A percentile compares a stretch with the other conserved stretches of the same genome.
Evolutionary conservation across 2,113 vertebrate species (phyloP).

Genomic region (Semicossyphus pulcher): DNA sequence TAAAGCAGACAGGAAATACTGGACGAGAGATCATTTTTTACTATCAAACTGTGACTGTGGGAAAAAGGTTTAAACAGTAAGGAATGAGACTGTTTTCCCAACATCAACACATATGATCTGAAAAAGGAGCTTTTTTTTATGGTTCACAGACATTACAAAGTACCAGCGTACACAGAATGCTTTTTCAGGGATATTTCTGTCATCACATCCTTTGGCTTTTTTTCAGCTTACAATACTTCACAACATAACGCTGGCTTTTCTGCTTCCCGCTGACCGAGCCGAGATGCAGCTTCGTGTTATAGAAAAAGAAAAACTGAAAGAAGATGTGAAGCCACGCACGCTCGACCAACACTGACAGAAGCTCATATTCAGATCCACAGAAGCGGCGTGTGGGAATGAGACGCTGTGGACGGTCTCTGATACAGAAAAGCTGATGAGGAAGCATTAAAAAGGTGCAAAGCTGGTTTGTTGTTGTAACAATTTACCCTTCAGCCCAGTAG

Average conservation of each 20-base stretch:
- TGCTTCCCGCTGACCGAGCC: background rate
- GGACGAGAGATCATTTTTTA: slow-evolving; percentile 20
- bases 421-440: slow-evolving; percentile 12
- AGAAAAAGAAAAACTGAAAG: slow-evolving; percentile 60
- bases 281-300: slow-evolving; percentile 12
- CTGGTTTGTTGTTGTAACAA: background rate
- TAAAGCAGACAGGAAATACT: slow-evolving; percentile 58
- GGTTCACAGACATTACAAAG: slow-evolving; percentile 23
- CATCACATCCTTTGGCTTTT: slow-evolving; percentile 29
- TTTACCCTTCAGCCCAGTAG: background rate
- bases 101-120: background rate
- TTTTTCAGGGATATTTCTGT: background rate
- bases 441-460: slow-evolving; percentile 19
- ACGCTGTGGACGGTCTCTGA: background rate
- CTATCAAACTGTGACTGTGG: background rate
- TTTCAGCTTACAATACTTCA: slow-evolving; percentile 9
- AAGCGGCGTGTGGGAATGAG: slow-evolving; percentile 33
- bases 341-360: slow-evolving; percentile 10
- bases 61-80: background rate
- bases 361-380: slow-evolving; percentile 25
- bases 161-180: slow-evolving; percentile 9
- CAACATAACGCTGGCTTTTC: background rate
- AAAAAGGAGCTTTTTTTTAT: background rate
- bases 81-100: background rate
- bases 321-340: slow-evolving; percentile 25